Evolutionary conservation across 2,113 vertebrate genomes (phyloP), one percentile per base, ranked within the genome.

Genomic region (Ibidorhyncha struthersii): DNA sequence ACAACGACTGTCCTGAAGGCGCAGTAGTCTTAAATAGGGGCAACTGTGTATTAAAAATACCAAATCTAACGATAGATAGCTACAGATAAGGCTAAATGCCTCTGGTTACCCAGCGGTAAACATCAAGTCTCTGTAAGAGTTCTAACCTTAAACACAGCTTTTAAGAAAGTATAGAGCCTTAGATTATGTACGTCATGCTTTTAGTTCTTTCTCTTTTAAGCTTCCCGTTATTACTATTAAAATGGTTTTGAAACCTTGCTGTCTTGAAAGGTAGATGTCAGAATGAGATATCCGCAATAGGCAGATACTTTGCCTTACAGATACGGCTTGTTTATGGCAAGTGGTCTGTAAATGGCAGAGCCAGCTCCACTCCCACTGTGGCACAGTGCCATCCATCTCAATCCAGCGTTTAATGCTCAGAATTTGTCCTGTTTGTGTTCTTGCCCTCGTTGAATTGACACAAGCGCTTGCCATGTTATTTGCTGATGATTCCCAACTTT

Each of bases 401-500:
- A 83, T 27, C 66, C 50, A 9, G 55, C 27, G 5, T 92, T 96
- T 94, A 78, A 20, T 69, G 80, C 93, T 86, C 82, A 73, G 79
- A 90, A 41, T 78, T 59, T 62, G 86, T 63, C 90, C 93, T 65
- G 32, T 86, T 93, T 81, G 18, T 76, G 70, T 71, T 92, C 85
- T 65, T 61, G 69, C 45, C 70, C 72, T 90, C 17, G 8, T 82
- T 82, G 90, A 93, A 78, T 66, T 67, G 66, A 82, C 80, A 85
- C 15, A 9, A 79, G 59, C 45, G 40, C 85, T 89, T 58, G 71
- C 77, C 15, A 5, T 96, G 80, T 94, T 91, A 50, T 32, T 97
- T 93, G 88, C 50, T 81, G 83, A 84, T 36, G 92, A 86, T 93
- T 89, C 96, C 91, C 78, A 90, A 86, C 72, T 90, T 96, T 81